These are phyloP conservation scores for Zaprionus bogoriensis DNA, from an alignment of 2,888 invertebrate genomes.

Conservation along the genomic window DNA sequence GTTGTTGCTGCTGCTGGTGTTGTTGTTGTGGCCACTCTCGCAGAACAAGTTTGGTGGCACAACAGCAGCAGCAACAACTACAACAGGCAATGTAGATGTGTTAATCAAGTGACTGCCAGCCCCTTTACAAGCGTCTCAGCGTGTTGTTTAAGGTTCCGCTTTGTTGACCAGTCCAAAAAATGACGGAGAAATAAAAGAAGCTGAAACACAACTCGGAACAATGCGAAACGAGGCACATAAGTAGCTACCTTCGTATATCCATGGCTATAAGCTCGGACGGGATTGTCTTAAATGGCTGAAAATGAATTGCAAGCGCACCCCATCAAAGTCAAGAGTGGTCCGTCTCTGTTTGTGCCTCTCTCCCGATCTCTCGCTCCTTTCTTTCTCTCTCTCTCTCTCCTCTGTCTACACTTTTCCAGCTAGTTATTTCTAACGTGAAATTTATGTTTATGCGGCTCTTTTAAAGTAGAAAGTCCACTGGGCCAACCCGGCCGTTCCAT, in stretches of 20 bases:
- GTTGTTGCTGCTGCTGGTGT: conserved; percentile 10
- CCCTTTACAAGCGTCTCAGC: conserved; percentile 39
- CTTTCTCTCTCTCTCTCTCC: not conserved
- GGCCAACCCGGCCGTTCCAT: conserved; percentile 36
- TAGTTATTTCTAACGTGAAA: conserved; percentile 69
- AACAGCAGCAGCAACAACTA: conserved; percentile 22
- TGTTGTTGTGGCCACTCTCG: conserved; percentile 24
- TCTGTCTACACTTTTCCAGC: conserved; percentile 12
- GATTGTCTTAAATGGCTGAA: conserved; percentile 55
- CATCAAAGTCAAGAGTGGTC: conserved; percentile 53
- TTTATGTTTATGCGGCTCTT: conserved; percentile 63
- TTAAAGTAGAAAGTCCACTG: conserved; percentile 68
- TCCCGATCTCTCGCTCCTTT: no score
- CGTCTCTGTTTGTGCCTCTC: not conserved
- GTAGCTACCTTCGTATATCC: no score
- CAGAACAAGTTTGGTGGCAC: conserved; percentile 63
- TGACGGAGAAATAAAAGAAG: conserved; percentile 21
- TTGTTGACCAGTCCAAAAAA: conserved; percentile 48
- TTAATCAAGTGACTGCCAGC: conserved; percentile 54
- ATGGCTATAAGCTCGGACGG: conserved; percentile 46
- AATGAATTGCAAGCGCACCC: conserved; percentile 56
- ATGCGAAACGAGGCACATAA: conserved; percentile 56
- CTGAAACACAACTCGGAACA: conserved; percentile 31
- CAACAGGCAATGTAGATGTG: conserved; percentile 49
- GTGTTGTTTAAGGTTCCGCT: conserved; percentile 66